Evolutionary conservation across 2,888 invertebrate species (phyloP).

Genomic region (Agonum fuliginosum): DNA sequence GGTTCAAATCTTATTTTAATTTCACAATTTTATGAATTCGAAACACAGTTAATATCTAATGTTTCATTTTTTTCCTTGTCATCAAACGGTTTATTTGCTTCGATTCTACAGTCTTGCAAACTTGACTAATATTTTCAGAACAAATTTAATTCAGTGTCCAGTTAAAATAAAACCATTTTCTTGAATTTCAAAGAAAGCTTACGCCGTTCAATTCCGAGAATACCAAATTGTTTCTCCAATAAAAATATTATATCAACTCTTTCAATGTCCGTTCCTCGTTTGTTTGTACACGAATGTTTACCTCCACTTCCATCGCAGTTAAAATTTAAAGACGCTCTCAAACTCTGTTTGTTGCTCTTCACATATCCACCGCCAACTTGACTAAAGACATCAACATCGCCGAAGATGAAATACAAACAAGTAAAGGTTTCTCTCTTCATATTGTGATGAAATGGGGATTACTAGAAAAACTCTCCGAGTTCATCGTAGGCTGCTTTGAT

Average conservation of each 20-base stretch:
- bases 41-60: no score
- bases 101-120: no score
- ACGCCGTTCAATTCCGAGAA: no score
- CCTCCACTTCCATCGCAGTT: slow-evolving; percentile 23
- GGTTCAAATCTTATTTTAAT: no score
- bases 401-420: slow-evolving; percentile 43
- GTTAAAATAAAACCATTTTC: no score
- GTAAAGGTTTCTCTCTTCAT: slow-evolving; percentile 34
- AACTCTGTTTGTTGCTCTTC: slow-evolving; percentile 46
- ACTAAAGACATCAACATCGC: slow-evolving; percentile 24
- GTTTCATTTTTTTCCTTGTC: no score
- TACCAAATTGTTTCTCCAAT: no score
- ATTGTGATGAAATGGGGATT: slow-evolving; percentile 52
- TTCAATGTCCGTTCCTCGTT: not conserved
- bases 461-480: slow-evolving; percentile 25
- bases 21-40: no score
- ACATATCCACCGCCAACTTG: slow-evolving; percentile 45
- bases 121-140: no score
- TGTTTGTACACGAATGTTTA: slow-evolving; percentile 39
- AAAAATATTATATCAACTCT: slow-evolving; percentile 27
- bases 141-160: no score
- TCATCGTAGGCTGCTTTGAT: slow-evolving; percentile 10
- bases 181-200: no score
- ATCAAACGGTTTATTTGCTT: no score
- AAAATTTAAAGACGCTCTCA: slow-evolving; percentile 31